Evolutionary conservation across 1,140 invertebrate species (phyloP), one percentile per base, ranked within the genome.

Genomic region (Coelopa frigida): DNA sequence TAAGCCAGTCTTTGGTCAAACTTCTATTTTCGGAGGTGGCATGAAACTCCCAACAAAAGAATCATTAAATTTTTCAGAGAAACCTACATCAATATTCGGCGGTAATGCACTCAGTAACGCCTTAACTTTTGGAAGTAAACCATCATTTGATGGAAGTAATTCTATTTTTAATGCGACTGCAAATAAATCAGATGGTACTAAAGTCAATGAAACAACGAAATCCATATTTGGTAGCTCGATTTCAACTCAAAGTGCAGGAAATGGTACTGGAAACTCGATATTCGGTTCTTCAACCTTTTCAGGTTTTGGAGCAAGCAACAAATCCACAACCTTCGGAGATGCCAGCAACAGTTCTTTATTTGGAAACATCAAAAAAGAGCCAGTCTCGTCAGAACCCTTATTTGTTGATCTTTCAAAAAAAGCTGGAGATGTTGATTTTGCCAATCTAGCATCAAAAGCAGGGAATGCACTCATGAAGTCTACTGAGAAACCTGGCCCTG

Each of bases 361-460:
- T 52, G 14, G 27, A 46, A 32, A 17, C 17, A 29, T 38, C 7
- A 29, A n/a, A n/a, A n/a, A n/a, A n/a, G n/a, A n/a, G n/a, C n/a
- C n/a, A n/a, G n/a, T n/a, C n/a, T n/a, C n/a, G n/a, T n/a, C n/a
- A n/a, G n/a, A n/a, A n/a, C n/a, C n/a, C n/a, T n/a, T n/a, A n/a
- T 44, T 44, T 15, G 20, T 23, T 0, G 43, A 44, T 60, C 36
- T 51, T 64, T 14, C 56, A 58, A 33, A 55, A 37, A 36, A 54
- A 57, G 41, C 44, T 51, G 8, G 51, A 49, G 37, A 10, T 8
- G 18, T 70, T 20, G 65, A 56, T 29, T 75, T 75, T 61, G 68
- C 72, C 5, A 60, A 51, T 32, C 50, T 61, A 40, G 57, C 53
- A 7, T 51, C 50, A 1, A 46, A 53, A 29, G 35, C 36, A 1